phyloP scores from a whole-genome alignment of 2,797 vertebrate genomes.

The Parotocinclus haroldoi region DNA sequence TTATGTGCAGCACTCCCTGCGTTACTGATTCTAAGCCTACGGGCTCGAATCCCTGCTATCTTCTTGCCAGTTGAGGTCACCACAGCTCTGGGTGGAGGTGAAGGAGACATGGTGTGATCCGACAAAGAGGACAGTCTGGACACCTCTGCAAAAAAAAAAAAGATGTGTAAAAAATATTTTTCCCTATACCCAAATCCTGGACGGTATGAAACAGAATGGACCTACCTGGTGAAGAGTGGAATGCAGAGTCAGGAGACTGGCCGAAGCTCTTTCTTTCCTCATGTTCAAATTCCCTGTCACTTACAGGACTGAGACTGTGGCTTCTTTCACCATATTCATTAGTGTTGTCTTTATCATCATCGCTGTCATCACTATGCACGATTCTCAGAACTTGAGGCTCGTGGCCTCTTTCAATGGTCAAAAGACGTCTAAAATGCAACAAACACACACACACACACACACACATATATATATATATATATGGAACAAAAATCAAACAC shows the following conservation, averaged over 20 bases:
- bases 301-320: slow-evolving; percentile 38
- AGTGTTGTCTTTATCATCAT: slow-evolving; percentile 42
- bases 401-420: slow-evolving; percentile 62
- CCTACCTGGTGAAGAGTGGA: slow-evolving; percentile 62
- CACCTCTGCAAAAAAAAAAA: slow-evolving; percentile 36
- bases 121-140: slow-evolving; percentile 55
- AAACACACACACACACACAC: slow-evolving; percentile 17
- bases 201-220: not conserved
- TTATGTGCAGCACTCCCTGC: slow-evolving; percentile 37
- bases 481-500: not conserved
- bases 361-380: slow-evolving; percentile 56
- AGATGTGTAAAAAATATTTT: slow-evolving; percentile 42
- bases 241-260: slow-evolving; percentile 62
- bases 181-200: too few relatives aligned
- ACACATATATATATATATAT: too few relatives aligned
- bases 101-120: slow-evolving; percentile 62
- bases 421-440: slow-evolving; percentile 65
- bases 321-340: slow-evolving; percentile 53
- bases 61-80: slow-evolving; percentile 40
- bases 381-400: slow-evolving; percentile 63
- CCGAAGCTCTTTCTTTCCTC: slow-evolving; percentile 45
- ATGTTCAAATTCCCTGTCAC: slow-evolving; percentile 42
- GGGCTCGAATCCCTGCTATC: slow-evolving; percentile 52
- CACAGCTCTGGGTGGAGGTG: slow-evolving; percentile 55
- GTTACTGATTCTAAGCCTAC: slow-evolving; percentile 53